Percentiles rank a stretch among this genome's conserved stretches.
These are phyloP conservation scores for Drosophila melanica DNA, from an alignment of 1,140 invertebrate species.

Conservation along the genomic window DNA sequence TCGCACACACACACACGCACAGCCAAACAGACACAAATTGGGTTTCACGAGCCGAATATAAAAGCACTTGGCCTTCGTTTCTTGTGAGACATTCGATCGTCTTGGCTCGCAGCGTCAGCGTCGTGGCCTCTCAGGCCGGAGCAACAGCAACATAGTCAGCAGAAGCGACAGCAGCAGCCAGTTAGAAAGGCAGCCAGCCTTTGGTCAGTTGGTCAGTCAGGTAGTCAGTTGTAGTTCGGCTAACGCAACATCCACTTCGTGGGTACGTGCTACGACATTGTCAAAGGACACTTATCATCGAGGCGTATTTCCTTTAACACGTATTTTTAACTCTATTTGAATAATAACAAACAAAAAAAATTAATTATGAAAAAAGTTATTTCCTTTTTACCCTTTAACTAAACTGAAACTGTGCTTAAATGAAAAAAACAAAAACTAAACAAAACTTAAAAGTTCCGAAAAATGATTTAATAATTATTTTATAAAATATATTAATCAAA, in stretches of 20 bases:
- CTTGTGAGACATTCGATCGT: constrained; percentile 83
- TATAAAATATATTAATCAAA: constrained; percentile 1
- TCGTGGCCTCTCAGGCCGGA: constrained; percentile 51
- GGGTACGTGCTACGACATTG: constrained; percentile 21
- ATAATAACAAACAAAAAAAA: background rate
- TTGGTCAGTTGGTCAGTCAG: constrained; percentile 61
- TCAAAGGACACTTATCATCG: constrained; percentile 1
- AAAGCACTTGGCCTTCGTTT: constrained; percentile 76
- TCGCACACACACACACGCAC: constrained; percentile 19
- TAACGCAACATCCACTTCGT: constrained; percentile 36
- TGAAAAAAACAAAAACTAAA: background rate
- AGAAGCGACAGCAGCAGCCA: constrained; percentile 41
- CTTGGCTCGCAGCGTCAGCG: constrained; percentile 73
- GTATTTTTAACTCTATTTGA: background rate
- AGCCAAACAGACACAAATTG: constrained; percentile 25
- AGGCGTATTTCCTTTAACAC: constrained; percentile 1
- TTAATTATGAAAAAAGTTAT: too few relatives aligned
- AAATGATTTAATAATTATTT: background rate
- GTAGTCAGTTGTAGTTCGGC: constrained; percentile 48
- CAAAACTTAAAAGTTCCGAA: background rate
- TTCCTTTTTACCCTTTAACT: background rate
- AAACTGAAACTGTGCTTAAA: constrained; percentile 1
- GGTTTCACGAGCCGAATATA: constrained; percentile 72
- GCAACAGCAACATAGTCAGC: constrained; percentile 17
- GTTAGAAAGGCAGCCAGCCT: constrained; percentile 40